Base-by-base conservation (phyloP, 2,113 vertebrate species). In the Prolemur simus region DNA sequence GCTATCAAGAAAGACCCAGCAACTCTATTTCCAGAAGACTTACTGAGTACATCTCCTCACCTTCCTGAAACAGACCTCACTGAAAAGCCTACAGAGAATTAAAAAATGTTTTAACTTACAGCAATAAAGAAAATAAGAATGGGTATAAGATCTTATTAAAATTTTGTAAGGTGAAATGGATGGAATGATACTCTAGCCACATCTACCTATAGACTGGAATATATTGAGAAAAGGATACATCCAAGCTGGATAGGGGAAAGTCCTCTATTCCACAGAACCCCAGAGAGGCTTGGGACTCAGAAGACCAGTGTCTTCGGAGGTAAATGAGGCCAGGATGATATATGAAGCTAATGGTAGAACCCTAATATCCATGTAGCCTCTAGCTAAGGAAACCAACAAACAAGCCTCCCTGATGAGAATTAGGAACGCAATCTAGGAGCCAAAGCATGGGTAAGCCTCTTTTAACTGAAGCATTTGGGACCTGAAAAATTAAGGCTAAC, bases 81-180 rank as follows among this genome's bases (percentile, higher is more conserved):
- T 8, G 14, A n/a, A 89, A 96, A 83, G 12, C 10, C 27, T 89
- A 2, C 5, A 83, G 78, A 73, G n/a, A 4, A 39, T 73, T n/a
- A 49, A 25, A 52, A 89, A 66, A 7, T 1, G 2, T 74, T 69
- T 91, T 69, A 80, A 91, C 10, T 27, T 52, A 80, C 2, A 81
- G 84, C 2, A 89, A 81, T 32, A 85, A 92, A 85, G 21, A 68
- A 52, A 47, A 90, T 15, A 88, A 91, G 69, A 93, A 69, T 20
- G 15, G 52, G 12, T 29, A 85, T 42, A n/a, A 66, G 3, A 37
- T 14, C 23, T 85, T 39, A 60, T 34, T 52, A 91, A 85, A 93
- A 86, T 77, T 66, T 17, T 77, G n/a, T 42, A 89, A 94, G 23
- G 52, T 71, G 52, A 52, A 45, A 47, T 45, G 34, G 20, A 69